Evolutionary conservation across 2,113 vertebrate genomes (phyloP).

Genomic region (Saguinus midas): DNA sequence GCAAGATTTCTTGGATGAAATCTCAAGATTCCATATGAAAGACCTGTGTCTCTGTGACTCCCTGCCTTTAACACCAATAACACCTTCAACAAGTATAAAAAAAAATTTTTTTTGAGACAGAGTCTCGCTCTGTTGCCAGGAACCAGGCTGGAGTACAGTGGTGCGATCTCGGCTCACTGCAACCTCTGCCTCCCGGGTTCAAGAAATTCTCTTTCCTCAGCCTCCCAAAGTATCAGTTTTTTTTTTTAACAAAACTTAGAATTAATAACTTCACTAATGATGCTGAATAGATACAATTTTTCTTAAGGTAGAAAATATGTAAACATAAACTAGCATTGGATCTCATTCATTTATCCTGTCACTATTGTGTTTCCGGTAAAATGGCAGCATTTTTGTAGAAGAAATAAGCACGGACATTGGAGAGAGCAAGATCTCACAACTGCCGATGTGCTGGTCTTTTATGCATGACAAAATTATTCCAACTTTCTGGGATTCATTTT

Average conservation of each 20-base stretch:
- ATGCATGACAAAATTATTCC: not conserved
- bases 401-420: not conserved
- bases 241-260: not conserved
- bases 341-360: not conserved
- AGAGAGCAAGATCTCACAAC: not conserved
- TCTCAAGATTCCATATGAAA: not conserved
- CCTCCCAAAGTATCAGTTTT: too few species aligned
- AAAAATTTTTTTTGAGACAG: too few species aligned
- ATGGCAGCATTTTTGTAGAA: not conserved
- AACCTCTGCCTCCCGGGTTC: too few species aligned
- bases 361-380: not conserved
- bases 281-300: not conserved
- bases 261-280: not conserved
- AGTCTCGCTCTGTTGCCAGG: too few species aligned
- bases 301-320: not conserved
- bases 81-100: not conserved
- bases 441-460: not conserved
- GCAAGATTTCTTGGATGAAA: rapidly evolving
- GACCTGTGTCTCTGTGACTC: not conserved
- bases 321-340: not conserved
- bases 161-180: too few species aligned
- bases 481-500: not conserved
- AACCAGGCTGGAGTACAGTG: too few species aligned
- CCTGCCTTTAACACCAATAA: not conserved
- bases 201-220: too few species aligned